Base-by-base conservation (phyloP, 2,113 vertebrate species). In the Thalassoma bifasciatum region DNA sequence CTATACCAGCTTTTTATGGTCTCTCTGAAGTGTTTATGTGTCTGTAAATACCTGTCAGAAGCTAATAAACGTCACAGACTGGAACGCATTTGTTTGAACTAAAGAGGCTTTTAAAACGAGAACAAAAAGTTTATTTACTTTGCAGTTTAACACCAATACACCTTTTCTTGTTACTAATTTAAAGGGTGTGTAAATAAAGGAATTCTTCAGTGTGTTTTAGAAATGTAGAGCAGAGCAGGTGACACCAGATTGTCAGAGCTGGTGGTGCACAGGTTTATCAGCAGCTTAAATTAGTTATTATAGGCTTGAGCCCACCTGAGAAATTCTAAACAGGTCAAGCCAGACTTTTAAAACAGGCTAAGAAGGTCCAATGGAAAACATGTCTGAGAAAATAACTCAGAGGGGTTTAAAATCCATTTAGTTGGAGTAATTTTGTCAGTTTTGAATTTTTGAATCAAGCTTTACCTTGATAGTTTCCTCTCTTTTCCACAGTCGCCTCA, bases 401-500 rank as follows among this genome's bases (percentile, higher is more conserved):
- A n/a, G n/a, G n/a, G n/a, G n/a, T n/a, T n/a, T n/a, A n/a, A n/a
- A n/a, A n/a, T n/a, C n/a, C n/a, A n/a, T n/a, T n/a, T n/a, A n/a
- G n/a, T n/a, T n/a, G n/a, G n/a, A n/a, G n/a, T n/a, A n/a, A n/a
- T n/a, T n/a, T n/a, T n/a, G n/a, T n/a, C n/a, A n/a, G n/a, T n/a
- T n/a, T n/a, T n/a, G n/a, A n/a, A n/a, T n/a, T n/a, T n/a, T n/a
- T n/a, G n/a, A n/a, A n/a, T n/a, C 58, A 56, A 60, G 30, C 59
- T 10, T 69, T 22, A 24, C 11, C 23, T 21, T 42, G n/a, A 66
- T 14, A 2, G 5, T 4, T 58, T 67, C 8, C 81, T 40, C 60
- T 65, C 13, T 80, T 38, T 86, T 3, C 6, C 79, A 85, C 90
- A 99, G 98, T 89, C 97, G 98, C 62, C 96, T 99, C 83, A 97